Evolutionary conservation across 2,113 vertebrate species (phyloP).

Genomic region (Laticauda laticaudata): DNA sequence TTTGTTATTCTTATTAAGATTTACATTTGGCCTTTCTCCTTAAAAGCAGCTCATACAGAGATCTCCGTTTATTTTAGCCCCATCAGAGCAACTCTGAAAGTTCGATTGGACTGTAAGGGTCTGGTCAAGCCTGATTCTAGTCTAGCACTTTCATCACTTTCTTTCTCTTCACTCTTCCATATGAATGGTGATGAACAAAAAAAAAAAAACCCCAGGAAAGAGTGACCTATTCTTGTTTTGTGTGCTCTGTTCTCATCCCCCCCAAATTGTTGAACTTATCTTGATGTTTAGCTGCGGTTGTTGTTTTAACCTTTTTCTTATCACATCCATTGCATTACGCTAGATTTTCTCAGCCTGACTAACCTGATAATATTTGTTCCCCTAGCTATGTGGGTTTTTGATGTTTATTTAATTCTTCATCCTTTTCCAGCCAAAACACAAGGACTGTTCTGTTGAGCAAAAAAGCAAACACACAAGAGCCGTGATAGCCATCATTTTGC

Average conservation of each 20-base stretch:
- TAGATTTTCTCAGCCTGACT: neutral
- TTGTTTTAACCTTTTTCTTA: neutral
- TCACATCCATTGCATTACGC: neutral
- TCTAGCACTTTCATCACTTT: conserved; percentile 1
- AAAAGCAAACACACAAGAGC: conserved; percentile 17
- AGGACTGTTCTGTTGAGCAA: conserved; percentile 42
- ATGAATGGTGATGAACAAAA: conserved; percentile 25
- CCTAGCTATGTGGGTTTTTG: neutral
- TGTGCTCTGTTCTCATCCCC: conserved; percentile 29
- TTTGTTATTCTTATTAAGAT: conserved; percentile 35
- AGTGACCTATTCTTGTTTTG: conserved; percentile 29
- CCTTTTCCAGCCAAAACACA: conserved; percentile 32
- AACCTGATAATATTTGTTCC: neutral
- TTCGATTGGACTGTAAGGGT: neutral
- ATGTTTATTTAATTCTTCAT: conserved; percentile 17
- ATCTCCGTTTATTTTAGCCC: neutral
- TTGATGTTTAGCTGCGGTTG: neutral
- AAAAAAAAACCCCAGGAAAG: neutral
- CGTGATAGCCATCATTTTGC: conserved; percentile 33
- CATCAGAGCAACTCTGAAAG: neutral
- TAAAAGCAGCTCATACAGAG: neutral
- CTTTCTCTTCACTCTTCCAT: conserved; percentile 26
- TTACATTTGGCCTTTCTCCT: neutral
- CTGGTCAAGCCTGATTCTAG: neutral
- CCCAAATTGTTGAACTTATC: conserved; percentile 19